Evolutionary conservation across 2,888 invertebrate genomes (phyloP), one percentile per base, ranked within the genome.

Genomic region (Poecilus cupreus): DNA sequence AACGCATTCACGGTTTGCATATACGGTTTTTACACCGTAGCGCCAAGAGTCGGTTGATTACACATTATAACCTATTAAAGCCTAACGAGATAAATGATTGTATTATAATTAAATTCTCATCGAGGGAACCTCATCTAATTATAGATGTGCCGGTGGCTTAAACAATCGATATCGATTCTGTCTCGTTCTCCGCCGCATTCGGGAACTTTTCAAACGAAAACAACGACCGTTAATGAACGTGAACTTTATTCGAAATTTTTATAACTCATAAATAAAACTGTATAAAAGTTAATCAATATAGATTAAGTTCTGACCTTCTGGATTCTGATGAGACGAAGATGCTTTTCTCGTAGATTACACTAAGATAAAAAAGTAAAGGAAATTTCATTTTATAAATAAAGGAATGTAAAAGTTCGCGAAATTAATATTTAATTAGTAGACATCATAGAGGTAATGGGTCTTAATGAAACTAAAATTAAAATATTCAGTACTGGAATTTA

Each of bases 71-170:
- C 77, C 77, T 60, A 77, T 77, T 77, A 77, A 64, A 43, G 64
- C n/a, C 64, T 77, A 77, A 77, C 64, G 64, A 51, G 79, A 79
- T 79, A 79, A 79, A 79, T 70, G 68, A 79, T 79, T 79, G 79
- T 79, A 79, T 79, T 79, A 79, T 79, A 79, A 79, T 79, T 68
- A 79, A 79, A 79, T 70, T 79, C 79, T 68, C 79, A 64, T 77
- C 43, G 64, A 60, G 77, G 77, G 60, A 77, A 51, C 77, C 77
- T 77, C 77, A 77, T 77, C 77, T 77, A 77, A 77, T 77, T 77
- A 77, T 77, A 77, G 77, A 77, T 77, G 77, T 64, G 77, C 46
- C 77, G n/a, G 74, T 60, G 64, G 77, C 64, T 77, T 77, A 77
- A 76, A 77, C 64, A 77, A 77, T 77, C 77, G 20, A 77, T 77